These are phyloP conservation scores for Drosophila nebulosa DNA, from an alignment of 1,140 invertebrate species.

Conservation along the genomic window DNA sequence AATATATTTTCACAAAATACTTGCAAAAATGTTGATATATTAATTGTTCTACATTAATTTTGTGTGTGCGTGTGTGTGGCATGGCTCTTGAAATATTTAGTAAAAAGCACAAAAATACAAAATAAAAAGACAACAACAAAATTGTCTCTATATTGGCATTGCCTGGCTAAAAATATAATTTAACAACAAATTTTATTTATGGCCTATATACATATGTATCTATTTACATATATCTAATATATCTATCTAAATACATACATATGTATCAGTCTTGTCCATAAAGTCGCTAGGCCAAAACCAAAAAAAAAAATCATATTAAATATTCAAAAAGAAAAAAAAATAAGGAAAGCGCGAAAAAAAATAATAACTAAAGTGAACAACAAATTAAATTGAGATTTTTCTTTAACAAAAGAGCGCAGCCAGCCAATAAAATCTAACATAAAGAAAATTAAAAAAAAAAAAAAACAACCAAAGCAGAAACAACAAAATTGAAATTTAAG, in stretches of 20 bases:
- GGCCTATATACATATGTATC: constrained; percentile 58
- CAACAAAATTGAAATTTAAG: constrained; percentile 55
- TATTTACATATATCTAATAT: constrained; percentile 18
- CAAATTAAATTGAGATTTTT: constrained; percentile 40
- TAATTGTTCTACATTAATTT: constrained; percentile 70
- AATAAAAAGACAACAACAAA: constrained; percentile 30
- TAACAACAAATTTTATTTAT: constrained; percentile 79
- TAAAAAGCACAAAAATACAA: constrained; percentile 34
- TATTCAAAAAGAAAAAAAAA: constrained; percentile 41
- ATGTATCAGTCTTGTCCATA: constrained; percentile 42
- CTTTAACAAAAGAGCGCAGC: constrained; percentile 7
- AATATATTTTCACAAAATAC: constrained; percentile 66
- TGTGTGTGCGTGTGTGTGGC: constrained; percentile 17
- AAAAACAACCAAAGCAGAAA: neutral
- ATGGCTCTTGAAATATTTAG: constrained; percentile 12
- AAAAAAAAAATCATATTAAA: constrained; percentile 63
- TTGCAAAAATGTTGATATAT: constrained; percentile 69
- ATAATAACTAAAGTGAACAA: constrained; percentile 33
- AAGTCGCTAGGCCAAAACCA: constrained; percentile 47
- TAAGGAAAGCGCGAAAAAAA: constrained; percentile 24
- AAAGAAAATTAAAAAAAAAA: constrained; percentile 16
- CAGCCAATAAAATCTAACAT: constrained; percentile 17
- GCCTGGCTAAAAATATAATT: constrained; percentile 72
- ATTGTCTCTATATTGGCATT: constrained; percentile 67
- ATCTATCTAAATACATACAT: constrained; percentile 14